Conservation (phyloP, 1,140 invertebrate species). For the Apis laboriosa region DNA sequence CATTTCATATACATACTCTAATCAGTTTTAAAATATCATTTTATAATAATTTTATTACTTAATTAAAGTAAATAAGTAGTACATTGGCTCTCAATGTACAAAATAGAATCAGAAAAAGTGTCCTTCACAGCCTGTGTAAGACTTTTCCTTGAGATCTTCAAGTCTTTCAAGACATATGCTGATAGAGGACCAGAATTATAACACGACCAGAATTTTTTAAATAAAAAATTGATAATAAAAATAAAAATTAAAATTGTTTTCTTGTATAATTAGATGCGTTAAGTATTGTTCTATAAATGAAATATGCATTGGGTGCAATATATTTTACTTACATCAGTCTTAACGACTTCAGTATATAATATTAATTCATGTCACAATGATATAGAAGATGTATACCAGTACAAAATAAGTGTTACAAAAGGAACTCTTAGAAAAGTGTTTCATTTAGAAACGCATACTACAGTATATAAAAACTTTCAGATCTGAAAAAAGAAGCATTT, state of each 20-base stretch:
- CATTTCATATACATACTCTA: slow-evolving; percentile 63
- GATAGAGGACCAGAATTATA: slow-evolving; percentile 55
- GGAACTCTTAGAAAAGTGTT: slow-evolving; percentile 61
- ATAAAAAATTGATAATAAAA: slow-evolving; percentile 26
- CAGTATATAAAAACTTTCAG: slow-evolving; percentile 53
- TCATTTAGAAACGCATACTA: slow-evolving; percentile 41
- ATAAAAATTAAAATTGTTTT: slow-evolving; percentile 32
- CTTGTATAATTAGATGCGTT: slow-evolving; percentile 17
- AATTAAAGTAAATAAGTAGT: slow-evolving; percentile 69
- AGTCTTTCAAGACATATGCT: slow-evolving; percentile 59
- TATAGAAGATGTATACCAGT: slow-evolving; percentile 47
- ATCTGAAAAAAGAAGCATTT: slow-evolving; percentile 41
- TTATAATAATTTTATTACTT: slow-evolving; percentile 58
- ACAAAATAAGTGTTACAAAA: slow-evolving; percentile 64
- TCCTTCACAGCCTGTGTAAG: slow-evolving; percentile 72
- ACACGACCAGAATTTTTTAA: slow-evolving; percentile 4
- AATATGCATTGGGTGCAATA: slow-evolving; percentile 31
- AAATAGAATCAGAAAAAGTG: slow-evolving; percentile 58
- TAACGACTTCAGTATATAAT: slow-evolving; percentile 29
- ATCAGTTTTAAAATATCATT: slow-evolving; percentile 64
- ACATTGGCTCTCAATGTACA: slow-evolving; percentile 54
- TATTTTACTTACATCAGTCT: slow-evolving; percentile 38
- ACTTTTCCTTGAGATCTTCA: slow-evolving; percentile 72
- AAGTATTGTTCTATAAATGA: slow-evolving; percentile 31
- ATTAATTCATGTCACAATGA: slow-evolving; percentile 39